Evolutionary conservation across 2,888 invertebrate genomes (phyloP).

Genomic region (Operophtera brumata): DNA sequence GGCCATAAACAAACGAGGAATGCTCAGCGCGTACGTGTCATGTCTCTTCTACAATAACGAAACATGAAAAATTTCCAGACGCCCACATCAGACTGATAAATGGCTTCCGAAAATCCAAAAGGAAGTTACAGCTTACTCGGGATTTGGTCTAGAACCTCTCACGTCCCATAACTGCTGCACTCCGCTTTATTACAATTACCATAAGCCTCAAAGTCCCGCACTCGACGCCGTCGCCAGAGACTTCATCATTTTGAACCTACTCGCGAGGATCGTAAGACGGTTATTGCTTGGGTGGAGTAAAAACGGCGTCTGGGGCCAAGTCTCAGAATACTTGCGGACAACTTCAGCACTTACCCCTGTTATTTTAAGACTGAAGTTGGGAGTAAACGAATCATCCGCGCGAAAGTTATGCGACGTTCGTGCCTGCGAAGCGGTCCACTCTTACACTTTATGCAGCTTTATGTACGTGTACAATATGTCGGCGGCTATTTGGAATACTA

Average conservation of each 20-base stretch:
- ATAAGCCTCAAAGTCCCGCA: constrained; percentile 81
- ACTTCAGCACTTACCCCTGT: constrained; percentile 65
- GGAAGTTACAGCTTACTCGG: constrained; percentile 82
- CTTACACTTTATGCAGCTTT: constrained; percentile 69
- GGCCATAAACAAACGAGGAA: constrained; percentile 63
- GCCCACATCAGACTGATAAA: constrained; percentile 81
- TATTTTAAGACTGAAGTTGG: constrained; percentile 67
- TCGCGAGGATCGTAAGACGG: constrained; percentile 73
- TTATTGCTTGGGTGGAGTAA: constrained; percentile 79
- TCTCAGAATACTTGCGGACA: constrained; percentile 55
- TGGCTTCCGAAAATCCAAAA: constrained; percentile 83
- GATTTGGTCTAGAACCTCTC: constrained; percentile 82
- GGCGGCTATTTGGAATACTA: constrained; percentile 79
- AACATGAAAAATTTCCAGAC: constrained; percentile 82
- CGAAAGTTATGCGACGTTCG: constrained; percentile 76
- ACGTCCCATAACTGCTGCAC: constrained; percentile 81
- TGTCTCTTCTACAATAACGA: constrained; percentile 76
- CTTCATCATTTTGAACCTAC: constrained; percentile 80
- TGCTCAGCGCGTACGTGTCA: constrained; percentile 68
- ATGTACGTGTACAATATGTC: constrained; percentile 75
- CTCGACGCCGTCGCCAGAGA: constrained; percentile 66
- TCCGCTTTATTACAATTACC: constrained; percentile 82
- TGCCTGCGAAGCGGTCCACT: constrained; percentile 75
- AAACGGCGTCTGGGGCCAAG: constrained; percentile 70
- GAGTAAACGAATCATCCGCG: constrained; percentile 49